Conservation (phyloP, 1,140 invertebrate species). For the Saxidomus purpurata region DNA sequence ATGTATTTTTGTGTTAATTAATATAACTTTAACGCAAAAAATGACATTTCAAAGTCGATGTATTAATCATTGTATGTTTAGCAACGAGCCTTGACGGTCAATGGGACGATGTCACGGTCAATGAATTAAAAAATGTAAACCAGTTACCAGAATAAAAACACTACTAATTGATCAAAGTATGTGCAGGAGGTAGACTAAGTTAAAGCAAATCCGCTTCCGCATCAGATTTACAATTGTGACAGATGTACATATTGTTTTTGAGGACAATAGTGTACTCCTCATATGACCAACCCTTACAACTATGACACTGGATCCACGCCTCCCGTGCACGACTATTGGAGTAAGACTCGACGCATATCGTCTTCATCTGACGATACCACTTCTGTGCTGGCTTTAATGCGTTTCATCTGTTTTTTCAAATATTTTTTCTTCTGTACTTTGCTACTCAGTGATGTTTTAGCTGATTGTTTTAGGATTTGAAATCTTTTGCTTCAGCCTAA, state of each 20-base stretch:
- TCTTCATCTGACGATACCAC: background rate
- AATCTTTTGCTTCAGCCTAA: background rate
- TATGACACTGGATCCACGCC: background rate
- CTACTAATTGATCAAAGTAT: too few relatives aligned
- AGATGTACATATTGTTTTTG: background rate
- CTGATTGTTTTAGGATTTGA: background rate
- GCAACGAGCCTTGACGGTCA: too few relatives aligned
- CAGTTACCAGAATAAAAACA: too few relatives aligned
- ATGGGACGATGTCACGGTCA: too few relatives aligned
- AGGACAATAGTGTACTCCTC: background rate
- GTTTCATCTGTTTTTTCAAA: background rate
- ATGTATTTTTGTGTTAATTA: too few relatives aligned
- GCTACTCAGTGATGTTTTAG: background rate
- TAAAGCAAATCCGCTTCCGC: background rate
- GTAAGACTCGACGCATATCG: background rate
- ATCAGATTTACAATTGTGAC: constrained; percentile 5
- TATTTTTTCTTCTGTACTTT: background rate
- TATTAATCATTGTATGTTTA: too few relatives aligned
- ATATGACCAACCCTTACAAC: background rate
- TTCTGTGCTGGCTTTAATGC: background rate
- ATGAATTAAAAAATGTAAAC: too few relatives aligned
- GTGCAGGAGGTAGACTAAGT: background rate
- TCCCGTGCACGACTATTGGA: background rate
- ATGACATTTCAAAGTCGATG: too few relatives aligned
- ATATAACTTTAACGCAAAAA: too few relatives aligned